Percentiles rank a stretch among this genome's conserved stretches.
Conservation (phyloP, 2,113 vertebrate genomes). For the Pachyramphus minor region DNA sequence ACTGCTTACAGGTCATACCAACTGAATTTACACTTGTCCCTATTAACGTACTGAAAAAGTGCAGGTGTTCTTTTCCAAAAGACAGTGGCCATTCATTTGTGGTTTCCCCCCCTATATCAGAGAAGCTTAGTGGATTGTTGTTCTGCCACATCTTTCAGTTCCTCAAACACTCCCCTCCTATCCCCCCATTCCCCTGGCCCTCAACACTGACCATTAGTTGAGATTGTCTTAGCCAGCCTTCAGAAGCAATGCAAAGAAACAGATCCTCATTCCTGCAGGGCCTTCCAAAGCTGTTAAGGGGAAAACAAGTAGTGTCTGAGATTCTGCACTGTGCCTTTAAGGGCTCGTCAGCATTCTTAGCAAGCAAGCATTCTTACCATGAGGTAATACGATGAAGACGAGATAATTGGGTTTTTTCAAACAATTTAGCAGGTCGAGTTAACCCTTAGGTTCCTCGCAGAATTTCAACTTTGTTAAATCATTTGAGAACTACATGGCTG, state of each 20-base stretch:
- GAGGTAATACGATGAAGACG: not conserved
- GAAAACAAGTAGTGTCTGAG: not conserved
- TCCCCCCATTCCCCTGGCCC: not conserved
- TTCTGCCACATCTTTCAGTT: not conserved
- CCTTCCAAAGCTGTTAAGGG: not conserved
- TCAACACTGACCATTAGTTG: not conserved
- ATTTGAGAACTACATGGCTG: not conserved
- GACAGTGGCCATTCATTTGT: not conserved
- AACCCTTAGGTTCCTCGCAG: not conserved
- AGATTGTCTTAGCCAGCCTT: not conserved
- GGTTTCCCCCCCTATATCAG: not conserved
- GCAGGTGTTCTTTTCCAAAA: not conserved
- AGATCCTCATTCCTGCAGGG: not conserved
- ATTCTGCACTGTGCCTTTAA: constrained; percentile 14
- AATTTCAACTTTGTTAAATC: not conserved
- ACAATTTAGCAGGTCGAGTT: not conserved
- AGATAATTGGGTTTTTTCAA: constrained; percentile 18
- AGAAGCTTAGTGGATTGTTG: not conserved
- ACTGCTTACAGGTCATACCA: not conserved
- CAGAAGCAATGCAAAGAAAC: not conserved
- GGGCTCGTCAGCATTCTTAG: not conserved
- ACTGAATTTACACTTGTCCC: not conserved
- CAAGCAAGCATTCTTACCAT: not conserved
- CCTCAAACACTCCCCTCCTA: no score
- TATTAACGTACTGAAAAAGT: not conserved